A percentile compares a stretch with the other conserved stretches of the same genome.
These are phyloP conservation scores for Amiota communis DNA, from an alignment of 2,888 invertebrate species.

Conservation along the genomic window DNA sequence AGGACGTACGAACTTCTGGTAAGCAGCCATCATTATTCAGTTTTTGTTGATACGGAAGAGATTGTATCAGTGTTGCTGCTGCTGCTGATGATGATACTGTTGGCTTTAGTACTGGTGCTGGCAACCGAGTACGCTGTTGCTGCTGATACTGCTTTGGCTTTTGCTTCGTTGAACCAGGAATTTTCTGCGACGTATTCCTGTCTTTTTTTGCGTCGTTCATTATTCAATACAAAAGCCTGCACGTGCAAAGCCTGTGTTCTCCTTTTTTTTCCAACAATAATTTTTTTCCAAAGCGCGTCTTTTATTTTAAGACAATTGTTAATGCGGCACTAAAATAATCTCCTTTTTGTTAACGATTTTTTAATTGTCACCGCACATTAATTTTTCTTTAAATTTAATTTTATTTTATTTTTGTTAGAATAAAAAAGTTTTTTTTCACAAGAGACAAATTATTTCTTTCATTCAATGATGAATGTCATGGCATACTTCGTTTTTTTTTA, in stretches of 20 bases:
- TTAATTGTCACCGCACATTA: too few relatives aligned
- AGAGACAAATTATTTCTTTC: too few relatives aligned
- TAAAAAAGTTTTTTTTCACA: not conserved
- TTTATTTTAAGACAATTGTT: too few relatives aligned
- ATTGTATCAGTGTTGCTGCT: slow-evolving; percentile 29
- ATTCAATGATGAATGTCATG: not conserved
- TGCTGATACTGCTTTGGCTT: slow-evolving; percentile 46
- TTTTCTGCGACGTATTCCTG: slow-evolving; percentile 66
- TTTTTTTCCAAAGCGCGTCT: too few relatives aligned
- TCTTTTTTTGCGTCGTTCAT: slow-evolving; percentile 70
- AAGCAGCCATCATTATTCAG: not conserved
- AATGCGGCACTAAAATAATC: too few relatives aligned
- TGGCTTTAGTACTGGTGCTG: slow-evolving; percentile 35
- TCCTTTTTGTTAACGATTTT: too few relatives aligned
- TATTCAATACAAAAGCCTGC: slow-evolving; percentile 50
- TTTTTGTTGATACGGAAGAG: not conserved
- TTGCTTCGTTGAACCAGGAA: slow-evolving; percentile 61
- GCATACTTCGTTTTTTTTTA: not conserved
- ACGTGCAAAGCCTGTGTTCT: slow-evolving; percentile 16
- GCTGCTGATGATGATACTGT: slow-evolving; percentile 38
- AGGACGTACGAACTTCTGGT: too few relatives aligned
- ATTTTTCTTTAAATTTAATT: slow-evolving; percentile 34
- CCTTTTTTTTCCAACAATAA: not conserved
- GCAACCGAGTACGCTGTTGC: slow-evolving; percentile 26
- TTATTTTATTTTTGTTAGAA: not conserved